Evolutionary conservation across 2,113 vertebrate species (phyloP).

Genomic region (Paralichthys olivaceus): DNA sequence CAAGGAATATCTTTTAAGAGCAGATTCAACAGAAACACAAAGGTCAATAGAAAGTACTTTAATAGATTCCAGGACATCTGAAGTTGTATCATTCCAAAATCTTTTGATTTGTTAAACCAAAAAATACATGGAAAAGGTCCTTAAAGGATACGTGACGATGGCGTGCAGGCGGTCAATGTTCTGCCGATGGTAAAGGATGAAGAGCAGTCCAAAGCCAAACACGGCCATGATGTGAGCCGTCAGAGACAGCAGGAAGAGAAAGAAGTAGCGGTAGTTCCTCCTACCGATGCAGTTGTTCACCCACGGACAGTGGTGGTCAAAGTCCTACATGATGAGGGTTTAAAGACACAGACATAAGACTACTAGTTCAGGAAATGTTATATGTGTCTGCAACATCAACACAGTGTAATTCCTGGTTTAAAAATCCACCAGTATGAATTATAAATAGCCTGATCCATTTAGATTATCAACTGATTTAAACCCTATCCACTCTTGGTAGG

Average conservation of each 20-base stretch:
- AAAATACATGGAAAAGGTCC: not conserved
- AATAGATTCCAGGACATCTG: not conserved
- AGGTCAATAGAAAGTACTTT: not conserved
- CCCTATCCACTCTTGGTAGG: not conserved
- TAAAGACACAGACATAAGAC: not conserved
- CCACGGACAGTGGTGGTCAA: conserved; percentile 98
- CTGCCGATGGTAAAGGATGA: conserved; percentile 91
- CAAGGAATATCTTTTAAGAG: conserved; percentile 56
- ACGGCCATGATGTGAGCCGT: conserved; percentile 96
- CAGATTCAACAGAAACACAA: not conserved
- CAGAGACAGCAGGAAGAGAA: conserved; percentile 96
- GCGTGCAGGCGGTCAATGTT: conserved; percentile 90
- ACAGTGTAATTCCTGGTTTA: not conserved
- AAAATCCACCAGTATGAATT: no score
- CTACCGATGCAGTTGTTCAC: conserved; percentile 98
- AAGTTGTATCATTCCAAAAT: no score
- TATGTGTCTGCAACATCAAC: not conserved
- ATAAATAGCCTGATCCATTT: not conserved
- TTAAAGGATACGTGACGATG: conserved; percentile 95
- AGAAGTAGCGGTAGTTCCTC: conserved; percentile 98
- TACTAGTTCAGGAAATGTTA: not conserved
- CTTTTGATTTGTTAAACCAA: no score
- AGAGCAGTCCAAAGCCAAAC: conserved; percentile 95
- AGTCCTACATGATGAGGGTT: conserved; percentile 83
- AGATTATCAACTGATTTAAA: not conserved